Percentiles rank a stretch among this genome's conserved stretches.
Evolutionary conservation across 2,113 vertebrate species (phyloP).

Genomic region (Procavia capensis): DNA sequence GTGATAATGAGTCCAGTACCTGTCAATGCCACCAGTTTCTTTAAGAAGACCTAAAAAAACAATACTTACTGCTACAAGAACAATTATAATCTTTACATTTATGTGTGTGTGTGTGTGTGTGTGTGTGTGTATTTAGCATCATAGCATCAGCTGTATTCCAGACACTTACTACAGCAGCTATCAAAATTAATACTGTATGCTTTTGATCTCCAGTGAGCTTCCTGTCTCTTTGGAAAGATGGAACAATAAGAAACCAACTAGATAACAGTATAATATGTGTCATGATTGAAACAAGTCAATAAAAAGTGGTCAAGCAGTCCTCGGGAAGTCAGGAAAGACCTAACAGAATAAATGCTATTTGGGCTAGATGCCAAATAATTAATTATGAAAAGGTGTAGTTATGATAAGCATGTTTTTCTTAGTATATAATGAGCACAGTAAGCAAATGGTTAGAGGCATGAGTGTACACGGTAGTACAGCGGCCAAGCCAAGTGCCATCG

Average conservation of each 20-base stretch:
- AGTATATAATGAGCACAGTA: too few species aligned
- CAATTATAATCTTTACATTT: neutral
- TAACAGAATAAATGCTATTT: neutral
- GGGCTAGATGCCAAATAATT: neutral
- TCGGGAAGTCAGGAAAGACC: conserved; percentile 11
- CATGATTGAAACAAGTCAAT: neutral
- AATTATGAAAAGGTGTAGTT: neutral
- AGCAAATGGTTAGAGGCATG: neutral
- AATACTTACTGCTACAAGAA: neutral
- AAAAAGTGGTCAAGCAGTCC: neutral
- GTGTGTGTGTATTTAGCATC: too few species aligned
- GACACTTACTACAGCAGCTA: neutral
- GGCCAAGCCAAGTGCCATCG: too few species aligned
- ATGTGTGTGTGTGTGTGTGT: too few species aligned
- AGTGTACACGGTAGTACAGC: neutral
- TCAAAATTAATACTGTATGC: neutral
- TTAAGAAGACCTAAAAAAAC: neutral
- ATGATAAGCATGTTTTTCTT: neutral
- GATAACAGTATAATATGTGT: neutral
- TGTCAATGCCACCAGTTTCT: neutral
- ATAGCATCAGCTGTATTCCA: neutral
- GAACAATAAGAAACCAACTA: neutral
- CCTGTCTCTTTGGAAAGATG: neutral
- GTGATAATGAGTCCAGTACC: neutral
- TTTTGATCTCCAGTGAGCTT: neutral